phyloP scores from a whole-genome alignment of 2,797 vertebrate species.

The Centroberyx gerrardi region DNA sequence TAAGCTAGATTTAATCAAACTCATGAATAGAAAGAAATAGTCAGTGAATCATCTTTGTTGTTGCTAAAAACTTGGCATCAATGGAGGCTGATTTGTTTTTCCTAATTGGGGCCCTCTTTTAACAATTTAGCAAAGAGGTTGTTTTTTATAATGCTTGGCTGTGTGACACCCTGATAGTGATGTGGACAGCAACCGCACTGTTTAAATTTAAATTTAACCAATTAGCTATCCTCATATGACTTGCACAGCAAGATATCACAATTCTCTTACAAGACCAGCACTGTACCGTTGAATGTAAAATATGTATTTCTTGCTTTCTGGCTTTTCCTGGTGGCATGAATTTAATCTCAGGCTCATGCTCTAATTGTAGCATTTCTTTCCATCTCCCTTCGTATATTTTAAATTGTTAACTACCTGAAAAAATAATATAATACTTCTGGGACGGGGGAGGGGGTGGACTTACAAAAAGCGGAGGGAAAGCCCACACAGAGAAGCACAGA shows the following conservation, averaged over 20 bases:
- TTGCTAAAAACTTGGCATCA: background rate
- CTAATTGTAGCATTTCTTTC: background rate
- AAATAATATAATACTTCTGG: slow-evolving; percentile 11
- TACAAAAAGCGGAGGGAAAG: slow-evolving; percentile 1
- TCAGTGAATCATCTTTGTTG: slow-evolving; percentile 10
- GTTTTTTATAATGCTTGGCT: background rate
- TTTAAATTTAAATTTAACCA: background rate
- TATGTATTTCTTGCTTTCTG: background rate
- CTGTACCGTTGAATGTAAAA: background rate
- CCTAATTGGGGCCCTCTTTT: too few relatives aligned
- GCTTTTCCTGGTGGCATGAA: slow-evolving; percentile 1
- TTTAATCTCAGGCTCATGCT: slow-evolving; percentile 1
- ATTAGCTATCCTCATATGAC: background rate
- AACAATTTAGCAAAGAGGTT: too few relatives aligned
- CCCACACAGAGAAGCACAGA: slow-evolving; percentile 32
- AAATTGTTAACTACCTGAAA: slow-evolving; percentile 14
- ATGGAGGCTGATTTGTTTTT: background rate
- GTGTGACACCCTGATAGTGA: slow-evolving; percentile 6
- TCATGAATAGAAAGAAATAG: slow-evolving; percentile 6
- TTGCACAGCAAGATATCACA: background rate
- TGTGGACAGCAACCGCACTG: background rate
- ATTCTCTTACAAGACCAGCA: background rate
- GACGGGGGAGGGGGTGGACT: background rate
- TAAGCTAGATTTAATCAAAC: slow-evolving; percentile 13
- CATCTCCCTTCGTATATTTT: slow-evolving; percentile 12